Evolutionary conservation across 1,140 invertebrate species (phyloP), one percentile per base, ranked within the genome.

Genomic region (Pseudomyrmex sp.): DNA sequence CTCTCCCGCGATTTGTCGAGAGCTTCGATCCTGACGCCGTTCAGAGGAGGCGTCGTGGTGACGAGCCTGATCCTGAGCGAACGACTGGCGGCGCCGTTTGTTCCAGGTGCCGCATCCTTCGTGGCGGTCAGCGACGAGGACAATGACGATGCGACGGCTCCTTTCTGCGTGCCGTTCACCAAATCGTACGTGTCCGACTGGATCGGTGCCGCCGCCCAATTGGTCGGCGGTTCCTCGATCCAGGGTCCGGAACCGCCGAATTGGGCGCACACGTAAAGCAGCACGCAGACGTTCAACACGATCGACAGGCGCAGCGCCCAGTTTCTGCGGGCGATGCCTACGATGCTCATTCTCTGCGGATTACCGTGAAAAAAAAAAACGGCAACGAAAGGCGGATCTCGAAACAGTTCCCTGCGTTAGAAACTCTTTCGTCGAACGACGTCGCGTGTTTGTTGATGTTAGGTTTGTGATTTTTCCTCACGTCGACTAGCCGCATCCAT

Each of bases 281-380:
- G 92, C 56, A 97, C 96, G 85, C 95, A 96, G 65, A 97, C 95
- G 90, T 97, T 97, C 69, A 97, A 95, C 65, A 97, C 95, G 88
- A 97, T 96, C 92, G 96, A 97, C 91, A 97, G 95, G 85, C 96
- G 95, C 89, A 97, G 95, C 92, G 96, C 94, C 95, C 96, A 96
- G 92, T 97, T 97, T 85, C 96, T 95, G 84, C 96, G 95, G 79
- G 85, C 76, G 58, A 89, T 89, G 74, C 72, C 86, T 52, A 79
- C 68, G 85, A 89, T 87, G 88, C 83, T 89, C 88, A 87, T 87
- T 61, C 74, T 77, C 50, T 9, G 62, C 62, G 50, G 54, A 44
- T 59, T 20, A n/a, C 18, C n/a, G 62, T 50, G 48, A 13, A 18
- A 76, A 35, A 1, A 1, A 35, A 35, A 35, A 35, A 5, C 35